A percentile compares a stretch with the other conserved stretches of the same genome.
Conservation (phyloP, 2,113 vertebrate genomes). For the Gymnarchus niloticus region DNA sequence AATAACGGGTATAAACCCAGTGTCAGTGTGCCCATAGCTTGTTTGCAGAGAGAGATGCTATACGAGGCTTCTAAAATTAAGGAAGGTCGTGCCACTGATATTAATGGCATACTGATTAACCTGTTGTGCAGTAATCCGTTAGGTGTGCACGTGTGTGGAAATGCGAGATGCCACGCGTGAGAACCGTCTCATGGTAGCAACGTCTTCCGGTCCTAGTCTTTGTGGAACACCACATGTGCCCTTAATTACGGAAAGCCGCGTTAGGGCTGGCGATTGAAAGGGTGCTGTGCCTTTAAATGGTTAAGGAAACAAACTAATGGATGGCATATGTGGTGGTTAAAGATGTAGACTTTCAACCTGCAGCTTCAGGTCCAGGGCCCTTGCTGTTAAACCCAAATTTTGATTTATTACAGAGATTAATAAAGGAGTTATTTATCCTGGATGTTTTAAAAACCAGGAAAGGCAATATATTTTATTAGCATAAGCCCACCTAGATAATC, state of each 20-base stretch:
- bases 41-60: neutral
- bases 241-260: neutral
- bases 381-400: no score
- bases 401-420: no score
- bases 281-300: neutral
- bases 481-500: no score
- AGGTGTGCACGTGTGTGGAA: neutral
- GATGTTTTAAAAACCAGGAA: no score
- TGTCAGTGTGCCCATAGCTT: neutral
- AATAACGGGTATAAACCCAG: neutral
- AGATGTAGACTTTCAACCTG: no score
- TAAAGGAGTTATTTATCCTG: no score
- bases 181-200: no score
- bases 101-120: neutral
- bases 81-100: neutral
- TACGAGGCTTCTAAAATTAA: neutral
- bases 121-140: neutral
- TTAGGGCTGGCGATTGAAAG: neutral
- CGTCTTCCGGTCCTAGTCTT: no score
- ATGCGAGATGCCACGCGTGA: neutral
- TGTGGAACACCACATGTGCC: neutral
- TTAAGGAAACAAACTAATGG: no score
- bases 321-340: no score
- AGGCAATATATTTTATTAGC: no score
- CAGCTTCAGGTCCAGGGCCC: no score